Conservation (phyloP, 2,797 vertebrate genomes). For the Rousettus madagascariensis region DNA sequence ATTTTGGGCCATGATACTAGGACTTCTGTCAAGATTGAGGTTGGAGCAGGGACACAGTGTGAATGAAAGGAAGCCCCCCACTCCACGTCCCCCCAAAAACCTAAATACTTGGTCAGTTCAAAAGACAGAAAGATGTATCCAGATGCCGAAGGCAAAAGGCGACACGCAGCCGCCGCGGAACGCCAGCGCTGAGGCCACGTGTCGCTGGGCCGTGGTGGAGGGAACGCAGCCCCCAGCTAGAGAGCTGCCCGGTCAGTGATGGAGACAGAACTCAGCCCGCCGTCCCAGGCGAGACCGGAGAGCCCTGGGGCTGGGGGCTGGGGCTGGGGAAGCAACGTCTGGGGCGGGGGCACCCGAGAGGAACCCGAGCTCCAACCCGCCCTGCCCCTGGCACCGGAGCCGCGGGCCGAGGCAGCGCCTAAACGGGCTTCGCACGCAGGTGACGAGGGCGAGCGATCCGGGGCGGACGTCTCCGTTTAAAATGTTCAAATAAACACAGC, state of each 20-base stretch:
- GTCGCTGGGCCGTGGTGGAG: neutral
- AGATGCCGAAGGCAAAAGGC: neutral
- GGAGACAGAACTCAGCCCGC: neutral
- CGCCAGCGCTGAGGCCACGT: neutral
- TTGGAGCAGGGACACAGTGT: neutral
- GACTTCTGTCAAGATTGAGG: neutral
- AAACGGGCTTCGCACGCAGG: too few relatives aligned
- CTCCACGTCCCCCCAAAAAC: neutral
- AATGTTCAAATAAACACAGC: conserved; percentile 2
- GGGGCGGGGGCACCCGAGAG: neutral
- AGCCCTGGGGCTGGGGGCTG: too few relatives aligned
- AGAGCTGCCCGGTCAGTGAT: neutral
- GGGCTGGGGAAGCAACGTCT: too few relatives aligned
- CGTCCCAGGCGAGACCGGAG: too few relatives aligned
- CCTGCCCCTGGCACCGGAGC: neutral
- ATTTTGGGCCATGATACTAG: neutral
- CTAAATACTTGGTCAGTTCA: neutral
- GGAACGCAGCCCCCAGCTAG: neutral
- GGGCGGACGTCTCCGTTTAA: neutral
- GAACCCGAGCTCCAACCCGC: neutral
- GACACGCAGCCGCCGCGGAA: neutral
- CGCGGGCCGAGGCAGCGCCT: too few relatives aligned
- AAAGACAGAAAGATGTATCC: neutral
- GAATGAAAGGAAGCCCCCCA: neutral
- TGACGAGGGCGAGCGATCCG: neutral